These are phyloP conservation scores for Cheilosia scutellata DNA, from an alignment of 2,888 invertebrate genomes.

Conservation along the genomic window DNA sequence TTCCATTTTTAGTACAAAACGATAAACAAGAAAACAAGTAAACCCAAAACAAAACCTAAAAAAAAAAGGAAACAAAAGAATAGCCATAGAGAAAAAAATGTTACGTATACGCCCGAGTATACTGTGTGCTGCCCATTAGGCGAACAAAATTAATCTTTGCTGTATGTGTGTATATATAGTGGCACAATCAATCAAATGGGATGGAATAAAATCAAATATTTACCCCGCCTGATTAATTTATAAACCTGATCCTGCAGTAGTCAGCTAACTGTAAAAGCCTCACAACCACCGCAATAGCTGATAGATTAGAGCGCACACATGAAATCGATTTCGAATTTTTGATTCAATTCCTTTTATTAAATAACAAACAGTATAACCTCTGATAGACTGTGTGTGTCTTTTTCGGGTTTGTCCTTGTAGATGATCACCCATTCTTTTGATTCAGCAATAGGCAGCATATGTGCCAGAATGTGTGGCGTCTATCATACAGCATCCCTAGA, in stretches of 20 bases:
- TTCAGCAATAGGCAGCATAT: slow-evolving; percentile 32
- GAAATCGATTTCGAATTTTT: slow-evolving; percentile 67
- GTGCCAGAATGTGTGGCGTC: slow-evolving; percentile 48
- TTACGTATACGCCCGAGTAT: slow-evolving; percentile 61
- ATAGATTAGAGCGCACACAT: neutral
- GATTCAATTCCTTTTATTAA: slow-evolving; percentile 63
- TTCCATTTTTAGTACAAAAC: neutral
- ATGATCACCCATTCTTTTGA: slow-evolving; percentile 24
- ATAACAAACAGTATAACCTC: slow-evolving; percentile 12
- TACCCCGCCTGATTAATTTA: slow-evolving; percentile 73
- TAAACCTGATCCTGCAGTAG: slow-evolving; percentile 68
- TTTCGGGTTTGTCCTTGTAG: slow-evolving; percentile 9
- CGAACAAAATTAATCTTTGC: slow-evolving; percentile 65
- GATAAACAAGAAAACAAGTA: neutral
- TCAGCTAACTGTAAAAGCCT: slow-evolving; percentile 65
- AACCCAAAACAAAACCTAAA: slow-evolving; percentile 6
- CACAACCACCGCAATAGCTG: neutral
- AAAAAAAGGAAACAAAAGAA: slow-evolving; percentile 18
- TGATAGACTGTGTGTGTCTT: no score
- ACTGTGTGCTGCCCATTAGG: slow-evolving; percentile 45
- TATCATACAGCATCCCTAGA: neutral
- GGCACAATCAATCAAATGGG: slow-evolving; percentile 73
- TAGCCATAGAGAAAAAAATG: slow-evolving; percentile 8
- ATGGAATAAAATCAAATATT: slow-evolving; percentile 73
- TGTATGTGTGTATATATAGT: slow-evolving; percentile 37